These are phyloP conservation scores for Psilopogon haemacephalus DNA, from an alignment of 2,113 vertebrate species.

Conservation along the genomic window DNA sequence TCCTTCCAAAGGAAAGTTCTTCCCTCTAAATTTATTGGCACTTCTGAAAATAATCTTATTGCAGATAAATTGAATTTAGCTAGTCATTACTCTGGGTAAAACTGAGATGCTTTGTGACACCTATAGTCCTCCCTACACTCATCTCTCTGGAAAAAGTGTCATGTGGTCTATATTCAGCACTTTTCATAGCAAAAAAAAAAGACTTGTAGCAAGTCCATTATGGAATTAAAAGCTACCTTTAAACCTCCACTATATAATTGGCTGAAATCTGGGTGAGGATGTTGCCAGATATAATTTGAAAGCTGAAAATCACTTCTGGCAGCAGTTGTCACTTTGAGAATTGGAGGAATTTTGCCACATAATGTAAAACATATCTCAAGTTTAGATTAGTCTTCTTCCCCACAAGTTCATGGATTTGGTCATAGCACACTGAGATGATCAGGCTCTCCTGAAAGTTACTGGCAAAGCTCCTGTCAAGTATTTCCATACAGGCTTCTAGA, in stretches of 20 bases:
- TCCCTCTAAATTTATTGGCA: background rate
- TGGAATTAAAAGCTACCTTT: conserved; percentile 43
- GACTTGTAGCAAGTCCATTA: background rate
- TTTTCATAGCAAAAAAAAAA: conserved; percentile 11
- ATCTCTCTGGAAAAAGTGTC: background rate
- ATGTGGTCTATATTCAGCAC: conserved; percentile 3
- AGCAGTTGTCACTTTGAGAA: background rate
- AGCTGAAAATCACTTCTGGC: background rate
- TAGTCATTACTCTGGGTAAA: background rate
- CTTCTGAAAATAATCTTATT: background rate
- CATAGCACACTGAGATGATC: background rate
- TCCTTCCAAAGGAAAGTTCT: background rate
- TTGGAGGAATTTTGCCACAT: background rate
- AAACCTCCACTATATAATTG: background rate
- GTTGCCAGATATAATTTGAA: conserved; percentile 17
- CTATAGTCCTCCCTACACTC: background rate
- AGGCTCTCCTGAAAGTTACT: background rate
- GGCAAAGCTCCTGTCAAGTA: background rate
- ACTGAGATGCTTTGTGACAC: background rate
- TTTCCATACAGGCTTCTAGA: background rate
- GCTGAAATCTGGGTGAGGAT: background rate
- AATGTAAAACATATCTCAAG: background rate
- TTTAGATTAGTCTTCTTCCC: background rate
- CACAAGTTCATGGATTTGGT: background rate
- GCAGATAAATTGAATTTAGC: background rate